Conservation (phyloP, 2,113 vertebrate species). For the Ursus arctos region DNA sequence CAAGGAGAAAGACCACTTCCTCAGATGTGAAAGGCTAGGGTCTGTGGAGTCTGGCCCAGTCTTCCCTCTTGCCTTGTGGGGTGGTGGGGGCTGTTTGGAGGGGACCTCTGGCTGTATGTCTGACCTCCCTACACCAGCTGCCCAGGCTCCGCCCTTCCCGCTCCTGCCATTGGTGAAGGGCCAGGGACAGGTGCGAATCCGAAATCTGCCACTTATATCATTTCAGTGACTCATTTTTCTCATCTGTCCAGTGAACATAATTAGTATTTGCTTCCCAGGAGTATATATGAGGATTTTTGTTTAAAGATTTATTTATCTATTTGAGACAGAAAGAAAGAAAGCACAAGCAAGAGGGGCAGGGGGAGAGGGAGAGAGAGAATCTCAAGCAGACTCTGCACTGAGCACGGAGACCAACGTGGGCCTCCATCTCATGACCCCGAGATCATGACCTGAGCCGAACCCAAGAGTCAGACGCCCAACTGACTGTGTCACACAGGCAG, state of each 20-base stretch:
- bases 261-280: neutral
- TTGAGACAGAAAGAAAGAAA: neutral
- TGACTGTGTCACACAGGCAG: neutral
- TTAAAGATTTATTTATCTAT: neutral
- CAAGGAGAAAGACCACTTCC: slow-evolving; percentile 71
- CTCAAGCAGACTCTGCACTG: too few species aligned
- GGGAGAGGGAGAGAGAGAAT: too few species aligned
- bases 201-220: neutral
- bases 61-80: neutral
- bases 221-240: neutral
- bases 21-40: slow-evolving; percentile 78
- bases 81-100: neutral
- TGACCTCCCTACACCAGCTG: neutral
- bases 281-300: neutral
- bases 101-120: neutral
- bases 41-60: fast-evolving
- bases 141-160: neutral
- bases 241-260: neutral
- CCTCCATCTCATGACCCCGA: too few species aligned
- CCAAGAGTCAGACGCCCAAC: neutral
- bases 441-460: neutral
- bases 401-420: too few species aligned
- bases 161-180: neutral
- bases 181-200: neutral
- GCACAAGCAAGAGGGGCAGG: too few species aligned